These are phyloP conservation scores for Caenorhabditis sinica DNA, from an alignment of 2,888 invertebrate genomes.

Conservation along the genomic window DNA sequence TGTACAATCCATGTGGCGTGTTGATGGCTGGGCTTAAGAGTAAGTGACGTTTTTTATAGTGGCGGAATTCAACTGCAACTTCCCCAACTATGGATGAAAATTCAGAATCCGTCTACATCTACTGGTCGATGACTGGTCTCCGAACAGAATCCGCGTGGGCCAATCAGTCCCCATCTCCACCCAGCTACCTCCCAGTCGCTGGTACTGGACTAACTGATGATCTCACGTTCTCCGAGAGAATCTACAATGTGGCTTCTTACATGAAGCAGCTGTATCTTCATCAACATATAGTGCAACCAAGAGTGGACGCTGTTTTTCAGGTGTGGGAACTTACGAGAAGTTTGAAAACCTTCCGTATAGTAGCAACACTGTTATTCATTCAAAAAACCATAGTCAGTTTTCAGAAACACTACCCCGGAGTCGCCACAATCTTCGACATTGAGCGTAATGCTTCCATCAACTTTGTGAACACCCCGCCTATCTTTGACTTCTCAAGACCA, in stretches of 20 bases:
- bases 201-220: constrained; percentile 83
- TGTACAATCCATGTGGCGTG: constrained; percentile 83
- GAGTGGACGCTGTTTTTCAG: constrained; percentile 80
- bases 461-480: constrained; percentile 83
- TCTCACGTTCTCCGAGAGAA: constrained; percentile 77
- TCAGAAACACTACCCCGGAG: constrained; percentile 73
- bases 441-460: constrained; percentile 83
- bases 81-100: too few species aligned
- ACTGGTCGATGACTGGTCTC: constrained; percentile 82
- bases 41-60: constrained; percentile 28
- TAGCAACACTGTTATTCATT: neutral
- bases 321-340: constrained; percentile 23
- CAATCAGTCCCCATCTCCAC: constrained; percentile 82
- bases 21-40: constrained; percentile 77
- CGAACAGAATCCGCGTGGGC: constrained; percentile 84
- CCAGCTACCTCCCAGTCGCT: constrained; percentile 83
- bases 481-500: constrained; percentile 83
- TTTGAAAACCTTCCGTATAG: too few species aligned
- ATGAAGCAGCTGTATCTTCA: constrained; percentile 82
- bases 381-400: neutral
- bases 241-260: constrained; percentile 80
- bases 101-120: constrained; percentile 80
- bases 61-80: neutral
- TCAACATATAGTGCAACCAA: constrained; percentile 81
- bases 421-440: constrained; percentile 77